Percentiles rank a stretch among this genome's conserved stretches.
phyloP scores from a whole-genome alignment of 30 jellyfish, hydroid and myxozoan species.

The Turritopsis rubra region DNA sequence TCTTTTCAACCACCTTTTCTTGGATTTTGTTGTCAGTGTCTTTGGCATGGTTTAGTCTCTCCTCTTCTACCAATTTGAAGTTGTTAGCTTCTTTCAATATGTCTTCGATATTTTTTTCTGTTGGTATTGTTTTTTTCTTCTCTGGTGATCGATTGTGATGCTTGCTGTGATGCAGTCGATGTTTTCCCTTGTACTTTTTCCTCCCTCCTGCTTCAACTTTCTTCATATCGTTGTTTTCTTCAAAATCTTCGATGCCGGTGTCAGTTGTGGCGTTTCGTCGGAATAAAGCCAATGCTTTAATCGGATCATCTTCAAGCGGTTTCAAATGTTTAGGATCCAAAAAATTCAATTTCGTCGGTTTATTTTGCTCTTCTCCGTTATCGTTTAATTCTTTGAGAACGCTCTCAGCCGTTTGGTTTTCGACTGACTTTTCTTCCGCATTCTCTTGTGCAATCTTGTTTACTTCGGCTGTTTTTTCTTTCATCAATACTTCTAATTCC shows the following conservation, averaged over 20 bases:
- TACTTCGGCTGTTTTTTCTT: constrained; percentile 22
- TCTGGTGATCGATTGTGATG: background rate
- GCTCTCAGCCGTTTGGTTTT: constrained; percentile 11
- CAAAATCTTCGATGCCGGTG: background rate
- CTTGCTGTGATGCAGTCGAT: background rate
- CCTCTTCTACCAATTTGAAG: background rate
- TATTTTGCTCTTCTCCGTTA: background rate
- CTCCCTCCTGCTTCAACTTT: background rate
- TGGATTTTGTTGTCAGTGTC: background rate
- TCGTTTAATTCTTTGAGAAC: background rate
- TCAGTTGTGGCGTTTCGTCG: background rate
- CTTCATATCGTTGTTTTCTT: background rate
- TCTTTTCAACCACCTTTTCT: constrained; percentile 1
- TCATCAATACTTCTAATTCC: constrained; percentile 24
- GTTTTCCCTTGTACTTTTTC: background rate
- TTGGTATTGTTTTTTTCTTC: background rate
- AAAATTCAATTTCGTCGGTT: background rate
- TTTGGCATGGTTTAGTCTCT: background rate
- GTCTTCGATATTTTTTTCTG: background rate
- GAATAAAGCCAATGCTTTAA: constrained; percentile 8
- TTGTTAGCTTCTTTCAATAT: background rate
- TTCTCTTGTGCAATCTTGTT: background rate
- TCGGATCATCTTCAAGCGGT: constrained; percentile 6
- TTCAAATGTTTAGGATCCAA: constrained; percentile 8
- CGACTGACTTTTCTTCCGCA: background rate